Percentiles rank a stretch among this genome's conserved stretches.
These are phyloP conservation scores for Pantherophis guttatus DNA, from an alignment of 2,113 vertebrate genomes.

Conservation along the genomic window DNA sequence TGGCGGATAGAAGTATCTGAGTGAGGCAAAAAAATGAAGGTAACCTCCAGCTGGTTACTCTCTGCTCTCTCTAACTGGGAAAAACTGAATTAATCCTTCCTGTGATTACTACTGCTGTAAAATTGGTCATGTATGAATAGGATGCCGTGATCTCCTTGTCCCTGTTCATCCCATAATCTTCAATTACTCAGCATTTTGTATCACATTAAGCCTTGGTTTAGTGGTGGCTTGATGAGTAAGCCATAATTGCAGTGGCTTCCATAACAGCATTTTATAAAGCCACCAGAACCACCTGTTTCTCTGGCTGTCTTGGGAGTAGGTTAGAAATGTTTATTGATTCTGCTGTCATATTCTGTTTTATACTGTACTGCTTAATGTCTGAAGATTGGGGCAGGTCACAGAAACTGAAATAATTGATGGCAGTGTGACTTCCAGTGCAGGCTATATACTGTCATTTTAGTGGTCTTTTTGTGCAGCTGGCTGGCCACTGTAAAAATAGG, in stretches of 20 bases:
- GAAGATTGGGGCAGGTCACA: neutral
- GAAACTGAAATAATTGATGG: neutral
- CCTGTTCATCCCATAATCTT: neutral
- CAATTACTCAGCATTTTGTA: neutral
- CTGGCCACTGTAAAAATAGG: neutral
- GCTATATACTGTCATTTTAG: neutral
- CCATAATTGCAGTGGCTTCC: neutral
- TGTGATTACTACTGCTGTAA: neutral
- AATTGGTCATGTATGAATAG: neutral
- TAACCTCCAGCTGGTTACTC: neutral
- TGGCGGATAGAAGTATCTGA: neutral
- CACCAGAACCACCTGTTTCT: neutral
- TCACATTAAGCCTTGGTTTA: neutral
- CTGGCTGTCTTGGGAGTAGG: neutral
- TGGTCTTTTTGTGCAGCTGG: neutral
- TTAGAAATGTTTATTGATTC: neutral
- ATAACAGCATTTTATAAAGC: neutral
- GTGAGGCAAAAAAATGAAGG: neutral
- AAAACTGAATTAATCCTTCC: neutral
- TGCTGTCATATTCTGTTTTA: neutral
- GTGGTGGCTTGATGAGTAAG: neutral
- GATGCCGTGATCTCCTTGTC: neutral
- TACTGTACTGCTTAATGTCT: neutral
- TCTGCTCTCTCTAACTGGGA: neutral
- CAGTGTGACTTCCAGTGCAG: neutral